phyloP scores from a whole-genome alignment of 1,140 invertebrate species.

The Danaus melanippus region DNA sequence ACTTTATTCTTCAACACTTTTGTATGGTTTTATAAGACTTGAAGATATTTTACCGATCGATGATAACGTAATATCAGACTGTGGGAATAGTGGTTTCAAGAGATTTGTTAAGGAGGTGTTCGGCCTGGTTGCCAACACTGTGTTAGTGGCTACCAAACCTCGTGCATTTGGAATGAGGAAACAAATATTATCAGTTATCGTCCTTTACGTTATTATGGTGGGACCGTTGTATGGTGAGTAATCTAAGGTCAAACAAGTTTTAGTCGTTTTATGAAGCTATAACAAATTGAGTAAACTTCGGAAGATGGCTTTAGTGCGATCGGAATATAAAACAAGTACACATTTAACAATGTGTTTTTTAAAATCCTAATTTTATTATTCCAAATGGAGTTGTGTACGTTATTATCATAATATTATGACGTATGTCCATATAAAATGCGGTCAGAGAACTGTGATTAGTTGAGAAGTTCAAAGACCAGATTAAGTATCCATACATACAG shows the following conservation, averaged over 20 bases:
- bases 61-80: slow-evolving; percentile 18
- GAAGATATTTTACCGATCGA: slow-evolving; percentile 46
- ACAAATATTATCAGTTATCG: slow-evolving; percentile 60
- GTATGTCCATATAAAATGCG: slow-evolving; percentile 11
- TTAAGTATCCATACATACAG: slow-evolving; percentile 2
- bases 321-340: too few species aligned
- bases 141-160: slow-evolving; percentile 61
- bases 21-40: slow-evolving; percentile 51
- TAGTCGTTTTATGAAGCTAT: too few species aligned
- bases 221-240: slow-evolving; percentile 70
- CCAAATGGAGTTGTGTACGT: slow-evolving; percentile 5
- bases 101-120: slow-evolving; percentile 44
- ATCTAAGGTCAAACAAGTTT: slow-evolving; percentile 5
- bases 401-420: slow-evolving; percentile 19
- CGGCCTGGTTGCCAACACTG: slow-evolving; percentile 61
- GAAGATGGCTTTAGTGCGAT: too few species aligned
- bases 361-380: too few species aligned
- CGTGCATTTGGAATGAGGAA: slow-evolving; percentile 49
- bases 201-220: slow-evolving; percentile 66
- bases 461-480: background rate
- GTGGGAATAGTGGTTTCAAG: slow-evolving; percentile 17
- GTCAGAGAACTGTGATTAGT: slow-evolving; percentile 17
- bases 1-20: slow-evolving; percentile 42
- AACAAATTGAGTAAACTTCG: too few species aligned
- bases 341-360: too few species aligned